Evolutionary conservation across 1,140 invertebrate species (phyloP).

Genomic region (Drosophila guanche): DNA sequence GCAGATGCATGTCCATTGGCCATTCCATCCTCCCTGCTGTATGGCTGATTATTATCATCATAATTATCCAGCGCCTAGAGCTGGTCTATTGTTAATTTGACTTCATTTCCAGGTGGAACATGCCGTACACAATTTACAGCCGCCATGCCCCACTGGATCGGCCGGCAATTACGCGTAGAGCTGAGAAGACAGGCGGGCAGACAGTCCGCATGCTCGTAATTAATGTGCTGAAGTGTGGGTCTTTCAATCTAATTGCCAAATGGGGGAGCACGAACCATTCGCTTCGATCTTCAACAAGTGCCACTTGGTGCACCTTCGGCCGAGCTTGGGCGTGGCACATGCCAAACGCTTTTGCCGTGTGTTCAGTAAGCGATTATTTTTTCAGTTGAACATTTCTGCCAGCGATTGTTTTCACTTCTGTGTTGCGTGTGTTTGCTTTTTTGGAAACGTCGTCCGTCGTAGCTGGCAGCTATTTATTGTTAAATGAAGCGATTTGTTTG

Average conservation of each 20-base stretch:
- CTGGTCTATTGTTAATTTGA: constrained; percentile 57
- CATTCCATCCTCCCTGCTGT: constrained; percentile 39
- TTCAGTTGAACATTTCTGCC: constrained; percentile 69
- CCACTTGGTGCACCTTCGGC: constrained; percentile 45
- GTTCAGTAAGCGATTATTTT: constrained; percentile 82
- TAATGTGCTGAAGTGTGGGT: constrained; percentile 24
- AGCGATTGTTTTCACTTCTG: constrained; percentile 65
- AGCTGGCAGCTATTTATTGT: constrained; percentile 79
- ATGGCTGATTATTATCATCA: constrained; percentile 60
- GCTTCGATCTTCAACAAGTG: constrained; percentile 43
- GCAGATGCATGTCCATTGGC: constrained; percentile 49
- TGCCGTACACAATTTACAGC: constrained; percentile 31
- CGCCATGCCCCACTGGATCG: constrained; percentile 40
- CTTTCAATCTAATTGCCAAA: constrained; percentile 60
- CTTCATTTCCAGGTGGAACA: constrained; percentile 43
- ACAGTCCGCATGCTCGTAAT: constrained; percentile 33
- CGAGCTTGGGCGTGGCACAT: constrained; percentile 53
- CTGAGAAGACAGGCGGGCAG: not conserved
- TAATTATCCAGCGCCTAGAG: constrained; percentile 48
- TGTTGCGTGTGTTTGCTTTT: constrained; percentile 42
- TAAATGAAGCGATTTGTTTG: constrained; percentile 82
- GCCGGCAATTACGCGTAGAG: constrained; percentile 46
- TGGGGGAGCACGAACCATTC: constrained; percentile 26
- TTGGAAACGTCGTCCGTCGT: constrained; percentile 27
- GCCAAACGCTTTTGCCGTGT: constrained; percentile 36